Conservation (phyloP, 2,113 vertebrate genomes). For the Salvelinus alpinus region DNA sequence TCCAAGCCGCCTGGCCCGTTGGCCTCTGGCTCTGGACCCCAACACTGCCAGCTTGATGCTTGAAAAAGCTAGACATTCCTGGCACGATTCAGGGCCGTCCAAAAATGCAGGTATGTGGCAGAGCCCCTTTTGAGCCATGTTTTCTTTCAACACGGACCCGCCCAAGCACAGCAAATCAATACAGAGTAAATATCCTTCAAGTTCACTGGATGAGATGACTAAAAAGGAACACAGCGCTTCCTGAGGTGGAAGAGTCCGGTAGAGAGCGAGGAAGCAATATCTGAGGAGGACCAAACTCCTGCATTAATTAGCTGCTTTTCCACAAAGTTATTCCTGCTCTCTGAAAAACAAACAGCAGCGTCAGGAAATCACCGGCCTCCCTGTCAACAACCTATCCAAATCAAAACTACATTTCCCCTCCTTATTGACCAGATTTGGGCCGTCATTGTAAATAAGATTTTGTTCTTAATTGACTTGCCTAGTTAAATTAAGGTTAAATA, state of each 20-base stretch:
- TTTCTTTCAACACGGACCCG: constrained; percentile 52
- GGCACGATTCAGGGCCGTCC: constrained; percentile 54
- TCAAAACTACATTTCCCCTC: constrained; percentile 29
- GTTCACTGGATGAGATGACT: constrained; percentile 48
- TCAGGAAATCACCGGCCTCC: constrained; percentile 51
- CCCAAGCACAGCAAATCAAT: constrained; percentile 59
- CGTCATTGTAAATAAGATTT: too few species aligned
- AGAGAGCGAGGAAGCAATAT: constrained; percentile 3
- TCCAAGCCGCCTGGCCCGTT: background rate
- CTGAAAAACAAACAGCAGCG: constrained; percentile 40
- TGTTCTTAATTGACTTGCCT: too few species aligned
- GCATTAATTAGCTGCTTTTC: constrained; percentile 49
- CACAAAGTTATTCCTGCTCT: constrained; percentile 64
- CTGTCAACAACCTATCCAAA: constrained; percentile 27
- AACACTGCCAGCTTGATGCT: constrained; percentile 34
- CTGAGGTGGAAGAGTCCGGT: constrained; percentile 37
- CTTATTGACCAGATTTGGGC: constrained; percentile 20
- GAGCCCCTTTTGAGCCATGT: constrained; percentile 58
- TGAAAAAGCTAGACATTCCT: constrained; percentile 58
- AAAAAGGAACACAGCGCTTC: constrained; percentile 60
- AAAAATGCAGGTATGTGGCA: constrained; percentile 57
- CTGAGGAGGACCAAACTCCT: constrained; percentile 6
- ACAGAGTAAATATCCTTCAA: constrained; percentile 66
- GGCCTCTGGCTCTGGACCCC: constrained; percentile 32
- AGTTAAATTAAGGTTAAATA: too few species aligned